Conservation (phyloP, 2,888 invertebrate species). For the Nebria brevicollis region DNA sequence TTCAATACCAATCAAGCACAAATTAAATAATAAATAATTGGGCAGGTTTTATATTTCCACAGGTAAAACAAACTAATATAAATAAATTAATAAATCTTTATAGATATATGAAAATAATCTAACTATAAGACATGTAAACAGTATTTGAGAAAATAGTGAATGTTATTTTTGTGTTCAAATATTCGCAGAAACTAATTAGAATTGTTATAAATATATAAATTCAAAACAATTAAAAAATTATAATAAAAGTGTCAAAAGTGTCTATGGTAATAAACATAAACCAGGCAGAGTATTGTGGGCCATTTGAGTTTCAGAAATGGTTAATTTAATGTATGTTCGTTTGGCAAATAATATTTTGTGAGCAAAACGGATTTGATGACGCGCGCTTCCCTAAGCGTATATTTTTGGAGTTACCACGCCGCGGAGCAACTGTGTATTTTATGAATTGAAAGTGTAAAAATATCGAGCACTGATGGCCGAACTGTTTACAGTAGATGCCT, state of each 20-base stretch:
- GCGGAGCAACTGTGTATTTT: conserved; percentile 54
- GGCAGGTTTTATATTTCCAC: background rate
- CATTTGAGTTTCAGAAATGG: background rate
- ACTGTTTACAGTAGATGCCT: conserved; percentile 60
- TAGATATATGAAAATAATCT: background rate
- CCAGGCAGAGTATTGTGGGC: background rate
- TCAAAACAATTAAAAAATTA: too few species aligned
- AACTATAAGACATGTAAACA: background rate
- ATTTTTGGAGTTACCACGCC: conserved; percentile 32
- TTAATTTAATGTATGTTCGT: too few species aligned
- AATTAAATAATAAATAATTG: background rate
- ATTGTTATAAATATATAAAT: background rate
- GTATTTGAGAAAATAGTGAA: background rate
- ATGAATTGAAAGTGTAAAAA: conserved; percentile 57
- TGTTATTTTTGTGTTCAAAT: background rate
- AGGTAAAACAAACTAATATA: background rate
- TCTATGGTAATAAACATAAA: background rate
- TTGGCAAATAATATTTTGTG: background rate
- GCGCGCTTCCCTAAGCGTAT: conserved; percentile 15
- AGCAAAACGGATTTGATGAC: background rate
- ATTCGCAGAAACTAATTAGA: background rate
- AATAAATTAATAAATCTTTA: background rate
- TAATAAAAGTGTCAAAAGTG: background rate
- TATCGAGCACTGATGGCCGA: conserved; percentile 58
- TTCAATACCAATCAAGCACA: background rate